These are phyloP conservation scores for Conger conger DNA, from an alignment of 2,113 vertebrate species.

Conservation along the genomic window DNA sequence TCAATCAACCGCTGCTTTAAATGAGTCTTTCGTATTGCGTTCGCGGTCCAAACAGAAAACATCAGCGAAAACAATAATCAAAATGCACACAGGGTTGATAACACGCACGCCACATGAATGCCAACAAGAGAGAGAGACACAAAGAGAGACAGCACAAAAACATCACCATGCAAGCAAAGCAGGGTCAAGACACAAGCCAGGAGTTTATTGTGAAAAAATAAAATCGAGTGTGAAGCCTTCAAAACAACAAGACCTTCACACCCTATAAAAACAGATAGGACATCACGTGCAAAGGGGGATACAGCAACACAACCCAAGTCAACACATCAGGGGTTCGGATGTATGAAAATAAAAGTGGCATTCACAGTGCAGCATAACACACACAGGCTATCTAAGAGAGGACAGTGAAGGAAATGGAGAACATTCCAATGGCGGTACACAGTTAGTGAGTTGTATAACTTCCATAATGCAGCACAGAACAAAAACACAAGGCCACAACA, in stretches of 20 bases:
- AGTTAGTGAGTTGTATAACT: slow-evolving; percentile 43
- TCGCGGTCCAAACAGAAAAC: neutral
- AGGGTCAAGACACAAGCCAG: slow-evolving; percentile 26
- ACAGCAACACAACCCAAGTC: neutral
- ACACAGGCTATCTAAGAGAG: slow-evolving; percentile 16
- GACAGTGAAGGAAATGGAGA: slow-evolving; percentile 20
- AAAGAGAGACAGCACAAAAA: slow-evolving; percentile 2
- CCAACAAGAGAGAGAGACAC: slow-evolving; percentile 28
- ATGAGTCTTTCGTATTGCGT: neutral
- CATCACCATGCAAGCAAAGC: slow-evolving; percentile 33
- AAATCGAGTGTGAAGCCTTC: neutral
- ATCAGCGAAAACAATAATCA: neutral
- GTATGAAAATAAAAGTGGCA: neutral
- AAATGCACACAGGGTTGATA: slow-evolving; percentile 53
- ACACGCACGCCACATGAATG: slow-evolving; percentile 31
- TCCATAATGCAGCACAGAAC: slow-evolving; percentile 37
- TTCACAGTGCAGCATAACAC: neutral
- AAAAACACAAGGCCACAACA: slow-evolving; percentile 28
- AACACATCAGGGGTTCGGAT: neutral
- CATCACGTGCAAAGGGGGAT: neutral
- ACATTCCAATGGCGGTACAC: slow-evolving; percentile 26
- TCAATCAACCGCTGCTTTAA: neutral
- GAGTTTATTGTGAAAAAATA: slow-evolving; percentile 28
- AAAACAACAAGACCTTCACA: slow-evolving; percentile 40
- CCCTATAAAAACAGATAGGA: slow-evolving; percentile 41